Base-by-base conservation (phyloP, 2,888 invertebrate species). In the Ditula angustiorana region DNA sequence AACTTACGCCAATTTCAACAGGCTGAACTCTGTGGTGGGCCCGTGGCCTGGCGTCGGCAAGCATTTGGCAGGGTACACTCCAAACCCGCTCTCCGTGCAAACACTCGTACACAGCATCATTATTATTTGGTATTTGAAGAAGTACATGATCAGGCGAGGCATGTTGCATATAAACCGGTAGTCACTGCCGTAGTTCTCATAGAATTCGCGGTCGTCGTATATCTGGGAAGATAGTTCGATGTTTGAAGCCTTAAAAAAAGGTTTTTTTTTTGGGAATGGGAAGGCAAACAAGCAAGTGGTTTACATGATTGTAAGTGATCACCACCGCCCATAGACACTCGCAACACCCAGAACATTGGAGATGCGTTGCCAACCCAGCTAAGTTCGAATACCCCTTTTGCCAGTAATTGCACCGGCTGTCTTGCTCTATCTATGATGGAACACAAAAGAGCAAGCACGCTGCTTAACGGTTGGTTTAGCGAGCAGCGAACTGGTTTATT, bases 81-180 rank as follows among this genome's bases (percentile, higher is more conserved):
- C 98, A 33, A 98, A 93, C 0, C 97, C 97, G 0, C 96, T 94
- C 86, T 96, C 96, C 46, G 96, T 96, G 76, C 96, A 98, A 28
- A 96, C 96, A 74, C 96, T 95, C 76, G 98, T 97, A 1, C 97
- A 96, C 68, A 98, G 83, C 64, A 95, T 89, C 94, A 97, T 95
- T 1, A 97, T 95, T 49, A 95, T 94, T 81, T 97, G 97, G 68
- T 96, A 94, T 59, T 97, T 92, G 85, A 96, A 94, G 46, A 96
- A 94, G 83, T 96, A 97, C 75, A 94, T 95, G 66, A 95, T 88
- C 78, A 98, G 96, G 68, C 96, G 94, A 1, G 97, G 96, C 74
- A 96, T 94, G 82, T 96, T 96, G 86, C 96, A 97, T 83, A 96
- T 93, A 47, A 96, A 93, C 30, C 96, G 94, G 74, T 95, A 96